Base-by-base conservation (phyloP, 2,113 vertebrate species). In the Hassar affinis region DNA sequence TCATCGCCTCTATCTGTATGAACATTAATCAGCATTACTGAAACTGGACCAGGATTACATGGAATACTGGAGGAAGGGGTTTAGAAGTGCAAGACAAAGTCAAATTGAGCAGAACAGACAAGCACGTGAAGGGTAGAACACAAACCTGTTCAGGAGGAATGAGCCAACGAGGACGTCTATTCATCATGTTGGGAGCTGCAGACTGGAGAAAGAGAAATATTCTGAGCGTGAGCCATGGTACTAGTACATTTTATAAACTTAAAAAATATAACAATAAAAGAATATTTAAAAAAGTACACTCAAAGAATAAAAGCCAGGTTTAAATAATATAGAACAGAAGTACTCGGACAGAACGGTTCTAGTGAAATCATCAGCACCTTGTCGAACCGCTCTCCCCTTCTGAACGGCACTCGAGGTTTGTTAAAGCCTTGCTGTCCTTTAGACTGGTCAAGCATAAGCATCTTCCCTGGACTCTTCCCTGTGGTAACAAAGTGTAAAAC, bases 391-490 rank as follows among this genome's bases (percentile, higher is more conserved):
- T 96, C 91, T 82, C 95, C 91, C 84, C 95, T 95, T 92, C 96
- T 95, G 88, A 97, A 94, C 64, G 92, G 93, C 2, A 92, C 92
- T 80, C 96, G 95, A 80, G 90, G 91, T 92, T 95, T 94, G 83
- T 85, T 87, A 82, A 94, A 95, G 90, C 92, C 88, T 64, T 84
- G 91, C 74, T 96, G 95, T 88, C 94, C 94, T 94, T 95, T 98
- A 71, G 91, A 88, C 87, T 96, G 93, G 91, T 96, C 94, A 54
- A 95, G 74, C 76, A 93, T 85, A 84, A 95, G 90, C 92, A 96
- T 94, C 85, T 95, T 96, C 85, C 93, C 95, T 79, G 97, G 96
- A 87, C 96, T 98, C 90, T 96, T 99, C 86, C 93, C 87, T 90
- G 94, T 95, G 95, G 78, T 82, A 33, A 0, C 68, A 3, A 81